Percentiles rank a stretch among this genome's conserved stretches.
These are phyloP conservation scores for Galeruca laticollis DNA, from an alignment of 2,888 invertebrate genomes.

Conservation along the genomic window DNA sequence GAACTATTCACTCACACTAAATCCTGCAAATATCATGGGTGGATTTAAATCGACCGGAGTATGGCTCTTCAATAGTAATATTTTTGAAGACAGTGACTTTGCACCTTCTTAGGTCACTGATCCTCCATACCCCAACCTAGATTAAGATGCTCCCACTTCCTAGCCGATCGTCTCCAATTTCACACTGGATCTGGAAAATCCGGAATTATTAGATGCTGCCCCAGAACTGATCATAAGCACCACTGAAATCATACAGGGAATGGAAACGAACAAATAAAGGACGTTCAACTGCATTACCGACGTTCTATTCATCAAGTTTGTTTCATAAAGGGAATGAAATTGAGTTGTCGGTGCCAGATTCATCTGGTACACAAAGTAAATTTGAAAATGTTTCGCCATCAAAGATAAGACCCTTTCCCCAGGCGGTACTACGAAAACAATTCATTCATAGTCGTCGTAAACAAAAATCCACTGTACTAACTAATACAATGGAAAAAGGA, in stretches of 20 bases:
- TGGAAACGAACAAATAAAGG: neutral
- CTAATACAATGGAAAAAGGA: too few relatives aligned
- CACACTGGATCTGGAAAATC: neutral
- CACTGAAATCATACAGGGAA: neutral
- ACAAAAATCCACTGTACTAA: too few relatives aligned
- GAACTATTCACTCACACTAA: slow-evolving; percentile 28
- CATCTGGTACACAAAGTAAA: too few relatives aligned
- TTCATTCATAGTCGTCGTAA: too few relatives aligned
- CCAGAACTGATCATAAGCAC: neutral
- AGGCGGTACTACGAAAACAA: too few relatives aligned
- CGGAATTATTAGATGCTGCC: neutral
- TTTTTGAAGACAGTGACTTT: slow-evolving; percentile 40
- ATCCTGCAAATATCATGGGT: slow-evolving; percentile 14
- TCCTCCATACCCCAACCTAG: slow-evolving; percentile 15
- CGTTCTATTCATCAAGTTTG: too few relatives aligned
- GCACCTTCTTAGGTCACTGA: slow-evolving; percentile 37
- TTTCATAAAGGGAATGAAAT: too few relatives aligned
- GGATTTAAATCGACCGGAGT: slow-evolving; percentile 50
- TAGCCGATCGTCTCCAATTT: neutral
- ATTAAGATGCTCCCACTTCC: neutral
- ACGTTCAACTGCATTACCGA: too few relatives aligned
- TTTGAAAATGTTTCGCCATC: too few relatives aligned
- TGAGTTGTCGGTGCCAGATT: too few relatives aligned
- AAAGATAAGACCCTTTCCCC: too few relatives aligned
- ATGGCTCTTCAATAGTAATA: slow-evolving; percentile 43